These are phyloP conservation scores for Fringilla coelebs DNA, from an alignment of 2,797 vertebrate species.

Conservation along the genomic window DNA sequence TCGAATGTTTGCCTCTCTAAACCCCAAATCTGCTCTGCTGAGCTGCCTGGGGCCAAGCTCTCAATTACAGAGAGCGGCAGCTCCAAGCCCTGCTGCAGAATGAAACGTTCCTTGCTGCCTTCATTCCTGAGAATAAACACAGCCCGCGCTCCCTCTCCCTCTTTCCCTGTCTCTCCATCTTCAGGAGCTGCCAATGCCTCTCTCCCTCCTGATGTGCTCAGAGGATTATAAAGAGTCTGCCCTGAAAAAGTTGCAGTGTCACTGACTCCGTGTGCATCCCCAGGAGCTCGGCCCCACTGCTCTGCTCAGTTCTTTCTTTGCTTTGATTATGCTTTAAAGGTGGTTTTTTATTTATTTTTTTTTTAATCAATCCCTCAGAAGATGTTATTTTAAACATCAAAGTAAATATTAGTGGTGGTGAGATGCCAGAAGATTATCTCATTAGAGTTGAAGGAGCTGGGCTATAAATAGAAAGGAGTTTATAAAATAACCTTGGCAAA, in stretches of 20 bases:
- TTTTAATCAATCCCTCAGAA: neutral
- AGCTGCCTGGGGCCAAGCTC: neutral
- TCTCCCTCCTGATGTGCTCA: neutral
- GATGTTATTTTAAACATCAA: constrained; percentile 54
- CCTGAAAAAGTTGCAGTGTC: constrained; percentile 4
- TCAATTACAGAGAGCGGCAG: neutral
- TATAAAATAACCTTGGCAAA: constrained; percentile 41
- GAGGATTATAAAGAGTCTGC: neutral
- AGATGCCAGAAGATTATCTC: constrained; percentile 53
- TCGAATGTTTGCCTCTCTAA: neutral
- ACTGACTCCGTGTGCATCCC: neutral
- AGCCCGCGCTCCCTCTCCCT: neutral
- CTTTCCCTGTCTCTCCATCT: neutral
- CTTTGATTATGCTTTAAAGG: neutral
- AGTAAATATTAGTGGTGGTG: constrained; percentile 53
- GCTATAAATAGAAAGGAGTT: constrained; percentile 53
- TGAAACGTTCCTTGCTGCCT: neutral
- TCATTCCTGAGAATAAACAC: constrained; percentile 21
- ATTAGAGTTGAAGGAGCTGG: constrained; percentile 28
- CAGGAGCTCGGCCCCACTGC: neutral
- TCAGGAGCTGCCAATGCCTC: neutral
- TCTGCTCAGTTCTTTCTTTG: neutral
- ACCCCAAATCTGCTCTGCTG: neutral
- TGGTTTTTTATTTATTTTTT: neutral
- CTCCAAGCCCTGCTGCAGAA: neutral